These are phyloP conservation scores for Molorchus minor DNA, from an alignment of 2,888 invertebrate species.

Conservation along the genomic window DNA sequence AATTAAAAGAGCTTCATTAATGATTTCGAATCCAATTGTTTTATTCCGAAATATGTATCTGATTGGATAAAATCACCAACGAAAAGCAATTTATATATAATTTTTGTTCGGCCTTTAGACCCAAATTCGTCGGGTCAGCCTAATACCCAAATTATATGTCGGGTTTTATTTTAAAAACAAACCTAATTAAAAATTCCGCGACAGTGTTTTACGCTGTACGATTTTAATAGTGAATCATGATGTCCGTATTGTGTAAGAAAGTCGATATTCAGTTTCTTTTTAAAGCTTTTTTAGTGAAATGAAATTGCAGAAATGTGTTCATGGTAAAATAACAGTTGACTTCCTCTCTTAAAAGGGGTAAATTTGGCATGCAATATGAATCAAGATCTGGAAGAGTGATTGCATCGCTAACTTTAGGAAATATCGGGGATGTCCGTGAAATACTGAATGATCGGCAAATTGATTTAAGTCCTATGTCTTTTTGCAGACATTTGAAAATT, in stretches of 20 bases:
- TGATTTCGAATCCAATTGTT: no score
- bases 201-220: background rate
- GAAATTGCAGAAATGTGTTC: background rate
- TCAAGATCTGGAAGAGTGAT: background rate
- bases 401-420: background rate
- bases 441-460: background rate
- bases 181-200: background rate
- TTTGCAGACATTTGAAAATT: background rate
- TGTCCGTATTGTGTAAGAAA: no score
- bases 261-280: no score
- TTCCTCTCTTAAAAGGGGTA: background rate
- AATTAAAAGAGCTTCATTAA: no score
- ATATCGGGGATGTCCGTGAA: background rate
- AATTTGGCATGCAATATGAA: background rate
- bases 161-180: background rate
- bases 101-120: slow-evolving; percentile 2
- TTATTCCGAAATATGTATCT: slow-evolving; percentile 1
- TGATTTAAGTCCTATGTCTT: background rate
- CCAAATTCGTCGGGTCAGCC: slow-evolving; percentile 2
- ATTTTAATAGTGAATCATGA: no score
- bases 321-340: background rate
- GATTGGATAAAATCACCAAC: background rate
- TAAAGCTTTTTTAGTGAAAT: background rate
- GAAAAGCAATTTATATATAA: slow-evolving; percentile 16
- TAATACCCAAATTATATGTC: background rate